Conservation (phyloP, 2,888 invertebrate genomes). For the Xestobium rufovillosum region DNA sequence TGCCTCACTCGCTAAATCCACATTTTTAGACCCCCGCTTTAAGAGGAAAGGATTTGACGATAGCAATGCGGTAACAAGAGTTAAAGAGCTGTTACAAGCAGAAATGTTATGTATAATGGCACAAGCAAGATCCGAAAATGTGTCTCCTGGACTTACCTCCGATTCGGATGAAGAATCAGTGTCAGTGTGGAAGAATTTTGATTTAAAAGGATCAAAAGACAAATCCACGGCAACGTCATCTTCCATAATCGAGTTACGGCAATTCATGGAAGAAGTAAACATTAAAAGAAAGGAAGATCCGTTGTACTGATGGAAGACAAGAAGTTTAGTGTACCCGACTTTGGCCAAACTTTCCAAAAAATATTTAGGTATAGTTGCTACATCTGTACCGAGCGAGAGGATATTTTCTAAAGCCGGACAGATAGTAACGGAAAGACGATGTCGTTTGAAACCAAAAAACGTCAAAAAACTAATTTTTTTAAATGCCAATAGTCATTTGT, state of each 20-base stretch:
- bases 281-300: too few relatives aligned
- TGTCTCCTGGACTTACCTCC: background rate
- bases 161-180: background rate
- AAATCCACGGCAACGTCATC: too few relatives aligned
- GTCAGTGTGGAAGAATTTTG: slow-evolving; percentile 3
- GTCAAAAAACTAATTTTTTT: slow-evolving; percentile 3
- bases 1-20: background rate
- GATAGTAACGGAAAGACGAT: too few relatives aligned
- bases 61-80: background rate
- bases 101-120: background rate
- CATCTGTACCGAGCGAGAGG: too few relatives aligned
- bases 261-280: too few relatives aligned
- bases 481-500: background rate
- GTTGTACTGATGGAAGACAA: too few relatives aligned
- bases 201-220: background rate
- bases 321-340: too few relatives aligned
- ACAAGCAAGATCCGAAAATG: background rate
- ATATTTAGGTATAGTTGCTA: too few relatives aligned
- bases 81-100: background rate
- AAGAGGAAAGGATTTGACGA: slow-evolving; percentile 2
- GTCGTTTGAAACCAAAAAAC: too few relatives aligned
- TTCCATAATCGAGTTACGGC: too few relatives aligned
- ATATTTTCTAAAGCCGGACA: too few relatives aligned
- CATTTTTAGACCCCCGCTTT: background rate
- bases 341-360: too few relatives aligned